Conservation (phyloP, 2,113 vertebrate species). For the Hoplias malabaricus region DNA sequence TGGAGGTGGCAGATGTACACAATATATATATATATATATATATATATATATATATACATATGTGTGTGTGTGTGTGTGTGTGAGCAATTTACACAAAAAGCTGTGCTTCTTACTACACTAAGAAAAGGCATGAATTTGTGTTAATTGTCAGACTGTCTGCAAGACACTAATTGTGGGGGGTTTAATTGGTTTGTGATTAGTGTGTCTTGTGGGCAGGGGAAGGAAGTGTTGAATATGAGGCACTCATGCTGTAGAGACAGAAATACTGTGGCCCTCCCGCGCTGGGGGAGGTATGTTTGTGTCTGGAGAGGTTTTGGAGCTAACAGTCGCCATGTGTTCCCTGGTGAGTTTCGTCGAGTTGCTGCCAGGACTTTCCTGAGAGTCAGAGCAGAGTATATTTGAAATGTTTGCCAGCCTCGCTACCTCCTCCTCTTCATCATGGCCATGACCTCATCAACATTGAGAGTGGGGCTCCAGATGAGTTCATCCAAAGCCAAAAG, state of each 20-base stretch:
- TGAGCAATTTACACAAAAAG: too few species aligned
- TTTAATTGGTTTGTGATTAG: background rate
- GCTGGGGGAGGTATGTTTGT: background rate
- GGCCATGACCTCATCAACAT: background rate
- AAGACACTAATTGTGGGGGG: constrained; percentile 16
- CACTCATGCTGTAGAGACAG: background rate
- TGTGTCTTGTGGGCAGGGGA: background rate
- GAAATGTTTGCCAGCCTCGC: background rate
- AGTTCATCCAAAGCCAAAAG: background rate
- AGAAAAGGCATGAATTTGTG: too few species aligned
- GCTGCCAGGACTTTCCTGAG: background rate
- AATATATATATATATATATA: too few species aligned
- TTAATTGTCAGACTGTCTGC: too few species aligned
- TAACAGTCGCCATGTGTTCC: constrained; percentile 24
- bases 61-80: too few species aligned
- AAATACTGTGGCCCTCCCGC: background rate
- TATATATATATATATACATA: too few species aligned
- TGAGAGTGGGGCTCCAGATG: background rate
- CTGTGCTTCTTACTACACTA: too few species aligned
- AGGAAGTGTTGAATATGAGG: background rate
- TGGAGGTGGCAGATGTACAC: too few species aligned
- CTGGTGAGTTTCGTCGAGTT: background rate
- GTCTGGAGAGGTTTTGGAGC: background rate
- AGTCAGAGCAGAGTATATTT: background rate
- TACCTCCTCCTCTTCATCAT: background rate